A percentile compares a stretch with the other conserved stretches of the same genome.
Conservation (phyloP, 2,797 vertebrate species). For the Myotis daubentonii region DNA sequence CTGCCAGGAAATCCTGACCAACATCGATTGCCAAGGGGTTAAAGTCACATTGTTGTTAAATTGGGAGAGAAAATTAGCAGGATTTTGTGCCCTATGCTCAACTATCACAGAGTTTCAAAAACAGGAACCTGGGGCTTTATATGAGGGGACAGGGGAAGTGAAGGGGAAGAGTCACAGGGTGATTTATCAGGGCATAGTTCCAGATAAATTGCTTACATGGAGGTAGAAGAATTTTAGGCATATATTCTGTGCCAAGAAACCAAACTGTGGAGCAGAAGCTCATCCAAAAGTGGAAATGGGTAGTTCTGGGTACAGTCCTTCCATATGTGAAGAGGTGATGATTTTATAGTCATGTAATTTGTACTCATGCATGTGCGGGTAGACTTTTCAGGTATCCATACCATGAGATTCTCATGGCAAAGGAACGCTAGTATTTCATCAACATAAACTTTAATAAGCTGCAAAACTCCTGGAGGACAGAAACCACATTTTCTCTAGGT, state of each 20-base stretch:
- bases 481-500: slow-evolving; percentile 2
- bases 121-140: slow-evolving; percentile 78
- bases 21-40: slow-evolving; percentile 77
- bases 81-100: slow-evolving; percentile 77
- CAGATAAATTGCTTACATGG: slow-evolving; percentile 65
- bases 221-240: slow-evolving; percentile 46
- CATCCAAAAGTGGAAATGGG: not conserved
- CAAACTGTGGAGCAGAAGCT: slow-evolving; percentile 9
- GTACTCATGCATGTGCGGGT: not conserved
- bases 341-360: not conserved
- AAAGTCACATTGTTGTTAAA: slow-evolving; percentile 82
- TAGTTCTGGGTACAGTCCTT: not conserved
- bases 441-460: not conserved
- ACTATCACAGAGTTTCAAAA: slow-evolving; percentile 76
- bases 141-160: slow-evolving; percentile 75
- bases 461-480: not conserved
- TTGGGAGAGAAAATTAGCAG: slow-evolving; percentile 78
- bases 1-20: slow-evolving; percentile 81
- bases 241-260: slow-evolving; percentile 53
- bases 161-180: slow-evolving; percentile 74
- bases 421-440: not conserved
- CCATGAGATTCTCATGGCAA: not conserved
- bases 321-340: not conserved
- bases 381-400: not conserved
- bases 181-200: slow-evolving; percentile 76